A percentile compares a stretch with the other conserved stretches of the same genome.
Conservation (phyloP, 2,797 vertebrate genomes). For the Kryptopterus vitreolus region DNA sequence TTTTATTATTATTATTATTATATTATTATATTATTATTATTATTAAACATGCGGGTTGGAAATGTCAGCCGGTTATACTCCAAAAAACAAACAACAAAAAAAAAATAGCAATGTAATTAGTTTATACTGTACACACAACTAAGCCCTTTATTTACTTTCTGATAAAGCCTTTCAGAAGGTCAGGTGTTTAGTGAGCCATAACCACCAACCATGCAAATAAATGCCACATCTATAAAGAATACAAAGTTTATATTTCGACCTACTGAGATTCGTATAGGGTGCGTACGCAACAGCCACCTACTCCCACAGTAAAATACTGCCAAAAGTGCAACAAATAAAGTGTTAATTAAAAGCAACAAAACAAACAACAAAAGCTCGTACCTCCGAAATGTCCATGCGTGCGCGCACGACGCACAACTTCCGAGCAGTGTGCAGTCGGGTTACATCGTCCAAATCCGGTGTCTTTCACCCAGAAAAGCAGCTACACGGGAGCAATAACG, state of each 20-base stretch:
- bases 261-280: not conserved
- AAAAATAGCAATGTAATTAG: not conserved
- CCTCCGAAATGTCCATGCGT: conserved; percentile 2
- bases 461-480: not conserved
- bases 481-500: not conserved
- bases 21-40: too few relatives aligned
- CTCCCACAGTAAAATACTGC: too few relatives aligned
- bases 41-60: not conserved
- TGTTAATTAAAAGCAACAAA: not conserved
- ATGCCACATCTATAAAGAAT: not conserved
- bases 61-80: not conserved
- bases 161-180: not conserved
- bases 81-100: too few relatives aligned
- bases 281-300: not conserved
- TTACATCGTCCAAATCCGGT: not conserved
- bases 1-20: too few relatives aligned
- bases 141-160: not conserved
- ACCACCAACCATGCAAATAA: not conserved
- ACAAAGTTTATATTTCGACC: not conserved
- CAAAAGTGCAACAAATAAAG: not conserved
- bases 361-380: not conserved
- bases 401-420: conserved; percentile 14
- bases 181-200: not conserved
- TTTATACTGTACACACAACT: not conserved
- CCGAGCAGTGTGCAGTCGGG: not conserved